Percentiles rank a stretch among this genome's conserved stretches.
These are phyloP conservation scores for Schizaphis graminum DNA, from an alignment of 2,888 invertebrate genomes.

Conservation along the genomic window DNA sequence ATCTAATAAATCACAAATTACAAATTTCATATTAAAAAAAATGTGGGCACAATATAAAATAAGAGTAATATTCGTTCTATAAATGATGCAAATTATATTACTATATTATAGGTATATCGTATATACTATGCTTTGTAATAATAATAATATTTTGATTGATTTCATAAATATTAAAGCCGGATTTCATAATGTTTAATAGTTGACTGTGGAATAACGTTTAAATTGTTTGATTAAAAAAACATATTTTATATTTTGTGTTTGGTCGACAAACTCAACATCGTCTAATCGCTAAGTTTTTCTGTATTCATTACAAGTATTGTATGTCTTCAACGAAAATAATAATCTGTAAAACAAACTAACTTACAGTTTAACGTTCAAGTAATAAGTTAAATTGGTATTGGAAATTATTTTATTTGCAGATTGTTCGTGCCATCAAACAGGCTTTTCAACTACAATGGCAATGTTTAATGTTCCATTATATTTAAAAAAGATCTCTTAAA, in stretches of 20 bases:
- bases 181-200: not conserved
- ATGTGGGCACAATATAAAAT: not conserved
- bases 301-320: not conserved
- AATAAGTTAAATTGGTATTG: constrained; percentile 4
- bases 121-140: not conserved
- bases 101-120: not conserved
- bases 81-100: not conserved
- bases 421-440: not conserved
- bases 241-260: not conserved
- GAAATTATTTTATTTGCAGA: not conserved
- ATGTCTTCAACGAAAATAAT: not conserved
- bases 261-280: not conserved
- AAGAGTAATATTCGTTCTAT: not conserved
- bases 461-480: constrained; percentile 1
- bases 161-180: not conserved
- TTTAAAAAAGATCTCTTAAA: not conserved
- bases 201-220: not conserved
- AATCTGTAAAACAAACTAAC: not conserved
- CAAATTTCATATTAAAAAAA: not conserved
- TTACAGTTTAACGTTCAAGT: not conserved
- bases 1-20: not conserved
- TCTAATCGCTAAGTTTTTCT: not conserved
- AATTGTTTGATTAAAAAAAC: not conserved
- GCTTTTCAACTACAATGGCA: not conserved
- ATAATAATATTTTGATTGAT: not conserved